Base-by-base conservation (phyloP, 92 coral and sea anemone genomes). In the Phenganax stokvisi region DNA sequence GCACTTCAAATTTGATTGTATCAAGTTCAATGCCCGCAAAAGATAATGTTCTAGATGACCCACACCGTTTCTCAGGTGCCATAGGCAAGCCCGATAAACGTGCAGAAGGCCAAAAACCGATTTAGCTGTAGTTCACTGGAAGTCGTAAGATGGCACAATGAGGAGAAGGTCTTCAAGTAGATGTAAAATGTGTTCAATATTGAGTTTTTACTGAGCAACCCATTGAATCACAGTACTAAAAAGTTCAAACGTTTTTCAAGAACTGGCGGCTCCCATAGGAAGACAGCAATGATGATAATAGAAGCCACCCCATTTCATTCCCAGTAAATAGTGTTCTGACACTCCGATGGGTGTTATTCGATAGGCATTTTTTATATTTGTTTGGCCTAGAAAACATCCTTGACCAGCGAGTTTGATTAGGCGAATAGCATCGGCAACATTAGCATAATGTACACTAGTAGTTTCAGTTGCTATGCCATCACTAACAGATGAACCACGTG, bases 21-120 rank as follows among this genome's bases (percentile, higher is more conserved):
- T 90, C 90, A 2, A 90, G 65, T 71, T 89, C 89, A 12, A 87
- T 89, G 47, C 87, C 92, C 0, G 80, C 88, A 76, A 89, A 89
- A 30, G 87, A 81, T 16, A 85, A 6, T 4, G 85, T 76, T 12
- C 84, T 80, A 9, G 88, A 59, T 1, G 85, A 85, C 15, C 82
- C 77, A n/a, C 75, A 84, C 0, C 87, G 84, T 71, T 10, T 80
- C 8, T 74, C 85, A 6, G 51, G 70, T 0, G 87, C 90, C 0
- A 87, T 67, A 13, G 87, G 87, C 0, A 87, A 79, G 0, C 90
- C 90, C 90, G 0, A 84, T 56, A 65, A 52, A 11, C 7, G 25
- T 78, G 57, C 90, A 87, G 12, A 87, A 0, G 0, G 29, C 29
- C 51, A 87, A 9, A 87, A 80, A 87, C 3, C 68, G 55, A 20